Conservation (phyloP, 2,113 vertebrate species). For the Malurus cyaneus region DNA sequence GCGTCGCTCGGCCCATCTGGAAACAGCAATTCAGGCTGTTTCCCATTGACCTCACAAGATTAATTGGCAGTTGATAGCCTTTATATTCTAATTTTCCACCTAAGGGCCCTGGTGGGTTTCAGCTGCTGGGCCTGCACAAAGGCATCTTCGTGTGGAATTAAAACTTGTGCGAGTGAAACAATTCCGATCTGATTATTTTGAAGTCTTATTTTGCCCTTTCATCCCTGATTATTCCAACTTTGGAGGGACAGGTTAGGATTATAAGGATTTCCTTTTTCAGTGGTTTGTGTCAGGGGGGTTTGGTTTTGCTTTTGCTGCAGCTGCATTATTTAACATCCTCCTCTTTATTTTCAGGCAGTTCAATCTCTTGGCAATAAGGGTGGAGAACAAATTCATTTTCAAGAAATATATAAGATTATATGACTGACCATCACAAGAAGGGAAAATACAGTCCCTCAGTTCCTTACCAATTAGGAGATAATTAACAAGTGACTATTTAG, state of each 20-base stretch:
- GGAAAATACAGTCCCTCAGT: neutral
- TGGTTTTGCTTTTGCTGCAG: neutral
- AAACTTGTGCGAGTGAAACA: neutral
- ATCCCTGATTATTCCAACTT: neutral
- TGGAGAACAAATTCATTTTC: slow-evolving; percentile 38
- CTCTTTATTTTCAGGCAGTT: neutral
- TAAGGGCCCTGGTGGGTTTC: neutral
- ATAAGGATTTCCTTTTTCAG: neutral
- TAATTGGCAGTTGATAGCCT: slow-evolving; percentile 47
- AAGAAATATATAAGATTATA: neutral
- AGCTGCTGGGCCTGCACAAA: neutral
- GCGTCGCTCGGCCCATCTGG: slow-evolving; percentile 21
- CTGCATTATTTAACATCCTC: neutral
- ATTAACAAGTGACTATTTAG: neutral
- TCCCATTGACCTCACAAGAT: slow-evolving; percentile 50
- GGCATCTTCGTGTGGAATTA: neutral
- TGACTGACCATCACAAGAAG: neutral
- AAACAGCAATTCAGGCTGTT: slow-evolving; percentile 41
- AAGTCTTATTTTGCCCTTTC: neutral
- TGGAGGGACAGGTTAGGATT: neutral
- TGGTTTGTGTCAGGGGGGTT: neutral
- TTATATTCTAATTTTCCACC: slow-evolving; percentile 57
- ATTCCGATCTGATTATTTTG: neutral
- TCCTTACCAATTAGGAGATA: neutral
- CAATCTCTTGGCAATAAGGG: neutral